Percentiles rank a stretch among this genome's conserved stretches.
phyloP scores from a whole-genome alignment of 2,888 invertebrate species.

The Chloromyia formosa region DNA sequence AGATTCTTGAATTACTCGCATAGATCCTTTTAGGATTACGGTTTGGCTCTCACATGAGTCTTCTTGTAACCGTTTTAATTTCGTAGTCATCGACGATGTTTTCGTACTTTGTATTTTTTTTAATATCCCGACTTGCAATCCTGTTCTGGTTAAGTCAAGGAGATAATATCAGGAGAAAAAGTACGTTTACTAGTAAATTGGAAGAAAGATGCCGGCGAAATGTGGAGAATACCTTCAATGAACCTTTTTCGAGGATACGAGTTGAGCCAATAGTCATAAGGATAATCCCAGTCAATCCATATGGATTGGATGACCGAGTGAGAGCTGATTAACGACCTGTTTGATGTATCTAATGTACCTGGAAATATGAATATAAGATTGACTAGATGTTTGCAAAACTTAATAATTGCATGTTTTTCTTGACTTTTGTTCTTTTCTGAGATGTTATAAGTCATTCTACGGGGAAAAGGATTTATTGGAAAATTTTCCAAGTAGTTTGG shows the following conservation, averaged over 20 bases:
- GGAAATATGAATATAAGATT: neutral
- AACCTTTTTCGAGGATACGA: neutral
- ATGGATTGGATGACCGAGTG: slow-evolving; percentile 7
- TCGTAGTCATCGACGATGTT: too few relatives aligned
- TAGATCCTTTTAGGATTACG: slow-evolving; percentile 39
- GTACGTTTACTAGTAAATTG: neutral
- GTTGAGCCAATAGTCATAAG: slow-evolving; percentile 16
- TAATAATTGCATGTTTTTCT: slow-evolving; percentile 45
- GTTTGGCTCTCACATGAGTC: neutral
- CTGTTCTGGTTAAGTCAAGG: slow-evolving; percentile 18
- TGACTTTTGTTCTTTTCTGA: neutral
- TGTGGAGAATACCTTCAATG: too few relatives aligned
- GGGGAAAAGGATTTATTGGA: too few relatives aligned
- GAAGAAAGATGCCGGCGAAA: neutral
- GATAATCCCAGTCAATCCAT: slow-evolving; percentile 30
- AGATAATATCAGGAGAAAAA: slow-evolving; percentile 9
- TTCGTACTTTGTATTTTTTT: neutral
- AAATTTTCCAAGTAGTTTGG: too few relatives aligned
- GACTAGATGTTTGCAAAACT: slow-evolving; percentile 45
- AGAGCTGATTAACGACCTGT: slow-evolving; percentile 8
- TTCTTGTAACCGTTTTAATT: neutral
- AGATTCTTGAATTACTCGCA: neutral
- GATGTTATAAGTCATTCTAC: too few relatives aligned
- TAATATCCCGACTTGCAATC: neutral
- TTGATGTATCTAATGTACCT: slow-evolving; percentile 14